A percentile compares a stretch with the other conserved stretches of the same genome.
Evolutionary conservation across 2,888 invertebrate species (phyloP).

Genomic region (Hyposoter dolosus): DNA sequence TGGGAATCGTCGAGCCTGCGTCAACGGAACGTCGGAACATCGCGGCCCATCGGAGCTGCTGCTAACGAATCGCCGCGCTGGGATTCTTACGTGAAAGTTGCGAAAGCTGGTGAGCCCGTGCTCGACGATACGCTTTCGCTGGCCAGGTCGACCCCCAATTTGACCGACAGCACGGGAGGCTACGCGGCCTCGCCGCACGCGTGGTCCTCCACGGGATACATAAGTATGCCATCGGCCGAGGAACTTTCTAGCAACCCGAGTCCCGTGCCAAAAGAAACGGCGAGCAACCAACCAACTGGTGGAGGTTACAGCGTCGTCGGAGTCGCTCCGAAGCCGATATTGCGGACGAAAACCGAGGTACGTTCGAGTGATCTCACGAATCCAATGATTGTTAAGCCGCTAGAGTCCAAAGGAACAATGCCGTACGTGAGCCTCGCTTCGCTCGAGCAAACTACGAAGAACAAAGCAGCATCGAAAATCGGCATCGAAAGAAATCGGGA

Average conservation of each 20-base stretch:
- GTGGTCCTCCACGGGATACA: constrained; percentile 81
- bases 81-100: constrained; percentile 82
- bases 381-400: constrained; percentile 66
- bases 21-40: constrained; percentile 80
- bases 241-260: constrained; percentile 81
- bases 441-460: constrained; percentile 77
- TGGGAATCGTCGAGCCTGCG: constrained; percentile 82
- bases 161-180: constrained; percentile 79
- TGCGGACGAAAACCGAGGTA: constrained; percentile 74
- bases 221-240: constrained; percentile 81
- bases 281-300: constrained; percentile 48
- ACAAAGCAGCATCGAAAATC: constrained; percentile 57
- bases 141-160: constrained; percentile 82
- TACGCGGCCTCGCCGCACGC: constrained; percentile 80
- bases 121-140: constrained; percentile 79
- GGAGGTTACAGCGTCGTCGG: constrained; percentile 80
- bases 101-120: constrained; percentile 76
- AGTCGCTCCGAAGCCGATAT: constrained; percentile 72
- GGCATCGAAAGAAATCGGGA: constrained; percentile 70
- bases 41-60: constrained; percentile 67
- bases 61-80: constrained; percentile 76
- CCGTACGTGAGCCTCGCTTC: constrained; percentile 79
- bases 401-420: constrained; percentile 71
- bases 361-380: constrained; percentile 52
- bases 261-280: constrained; percentile 78